Conservation (phyloP, 2,797 vertebrate species). For the Scomberomorus guttatus region DNA sequence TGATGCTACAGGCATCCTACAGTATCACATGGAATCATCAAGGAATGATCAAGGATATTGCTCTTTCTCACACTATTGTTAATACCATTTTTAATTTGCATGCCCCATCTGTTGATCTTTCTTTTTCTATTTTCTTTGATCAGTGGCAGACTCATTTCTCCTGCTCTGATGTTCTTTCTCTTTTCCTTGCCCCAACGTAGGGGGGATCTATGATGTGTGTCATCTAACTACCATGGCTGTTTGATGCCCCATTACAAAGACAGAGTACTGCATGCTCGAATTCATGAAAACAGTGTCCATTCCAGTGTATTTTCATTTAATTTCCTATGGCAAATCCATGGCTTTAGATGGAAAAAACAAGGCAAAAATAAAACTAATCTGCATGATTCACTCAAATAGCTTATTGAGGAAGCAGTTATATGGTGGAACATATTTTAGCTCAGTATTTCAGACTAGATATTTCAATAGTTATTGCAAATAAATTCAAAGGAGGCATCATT, state of each 20-base stretch:
- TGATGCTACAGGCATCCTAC: neutral
- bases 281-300: conserved; percentile 58
- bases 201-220: conserved; percentile 42
- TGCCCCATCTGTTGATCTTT: neutral
- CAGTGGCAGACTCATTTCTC: neutral
- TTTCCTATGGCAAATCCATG: conserved; percentile 54
- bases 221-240: conserved; percentile 40
- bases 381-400: conserved; percentile 46
- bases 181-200: neutral
- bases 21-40: neutral
- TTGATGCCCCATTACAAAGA: conserved; percentile 57
- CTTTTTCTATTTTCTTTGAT: conserved; percentile 6
- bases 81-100: neutral
- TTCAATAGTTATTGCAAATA: conserved; percentile 40
- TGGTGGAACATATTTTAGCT: conserved; percentile 48
- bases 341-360: conserved; percentile 48
- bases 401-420: conserved; percentile 46
- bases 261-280: conserved; percentile 31
- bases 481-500: conserved; percentile 40
- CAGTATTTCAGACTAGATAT: conserved; percentile 34
- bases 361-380: conserved; percentile 51
- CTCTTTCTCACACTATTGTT: neutral
- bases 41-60: no score
- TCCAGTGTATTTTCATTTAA: conserved; percentile 62
- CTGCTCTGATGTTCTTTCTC: conserved; percentile 13